A percentile compares a stretch with the other conserved stretches of the same genome.
Evolutionary conservation across 2,113 vertebrate genomes (phyloP).

Genomic region (Meleagris gallopavo): DNA sequence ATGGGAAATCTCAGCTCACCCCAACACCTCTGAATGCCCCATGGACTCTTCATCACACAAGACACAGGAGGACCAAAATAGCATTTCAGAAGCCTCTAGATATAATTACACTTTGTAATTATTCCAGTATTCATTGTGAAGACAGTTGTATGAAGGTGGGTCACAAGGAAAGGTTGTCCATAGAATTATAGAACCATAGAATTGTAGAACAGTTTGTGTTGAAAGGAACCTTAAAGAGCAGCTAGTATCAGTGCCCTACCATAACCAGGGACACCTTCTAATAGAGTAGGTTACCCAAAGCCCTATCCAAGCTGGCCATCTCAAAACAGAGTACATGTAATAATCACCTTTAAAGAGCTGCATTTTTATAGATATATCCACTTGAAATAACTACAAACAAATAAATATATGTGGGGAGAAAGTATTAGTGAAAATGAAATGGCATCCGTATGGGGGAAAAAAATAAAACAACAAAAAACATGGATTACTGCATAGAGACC

Average conservation of each 20-base stretch:
- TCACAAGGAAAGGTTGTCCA: neutral
- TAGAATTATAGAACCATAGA: no score
- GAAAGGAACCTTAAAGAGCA: no score
- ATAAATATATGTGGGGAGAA: neutral
- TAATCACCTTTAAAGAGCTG: neutral
- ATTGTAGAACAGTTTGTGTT: no score
- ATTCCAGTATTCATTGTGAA: rapidly evolving
- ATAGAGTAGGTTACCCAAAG: no score
- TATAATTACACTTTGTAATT: neutral
- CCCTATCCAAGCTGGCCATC: no score
- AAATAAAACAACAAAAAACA: neutral
- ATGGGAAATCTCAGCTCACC: neutral
- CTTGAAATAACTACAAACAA: neutral
- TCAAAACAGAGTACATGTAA: neutral
- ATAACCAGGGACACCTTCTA: no score
- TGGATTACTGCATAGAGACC: neutral
- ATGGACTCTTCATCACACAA: rapidly evolving
- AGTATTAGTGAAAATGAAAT: neutral
- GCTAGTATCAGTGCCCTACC: no score
- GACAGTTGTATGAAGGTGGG: rapidly evolving
- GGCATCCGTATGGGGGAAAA: neutral
- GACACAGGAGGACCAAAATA: rapidly evolving
- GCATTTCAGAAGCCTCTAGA: neutral
- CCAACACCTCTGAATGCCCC: rapidly evolving
- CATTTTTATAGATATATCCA: neutral